Base-by-base conservation (phyloP, 2,797 vertebrate species). In the Pseudochromis fuscus region DNA sequence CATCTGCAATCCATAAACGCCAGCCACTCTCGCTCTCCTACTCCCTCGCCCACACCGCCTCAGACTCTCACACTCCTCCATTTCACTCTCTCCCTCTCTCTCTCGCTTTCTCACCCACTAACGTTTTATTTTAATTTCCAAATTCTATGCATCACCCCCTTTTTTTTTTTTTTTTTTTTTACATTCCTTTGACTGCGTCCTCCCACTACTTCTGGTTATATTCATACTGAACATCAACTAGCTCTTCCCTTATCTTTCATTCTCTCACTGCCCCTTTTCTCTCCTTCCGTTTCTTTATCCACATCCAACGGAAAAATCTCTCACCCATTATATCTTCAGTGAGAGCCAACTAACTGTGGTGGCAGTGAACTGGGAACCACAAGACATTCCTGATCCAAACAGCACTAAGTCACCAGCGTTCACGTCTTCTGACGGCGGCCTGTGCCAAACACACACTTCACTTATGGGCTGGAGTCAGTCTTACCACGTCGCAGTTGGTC, bases 1-100 rank as follows among this genome's bases (percentile, higher is more conserved):
- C 94, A 95, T 95, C 94, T 95, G 94, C 91, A 94, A 95, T 93
- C 94, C 93, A 95, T 95, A 95, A 95, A 95, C 93, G 88, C 94
- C 91, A 94, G 93, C 92, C 92, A 93, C 91, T 92, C 93, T 94
- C 64, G 75, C 89, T 93, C 93, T 93, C 89, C 77, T 79, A 87
- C 88, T 92, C 92, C 86, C 86, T 92, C 89, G 68, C 93, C 91
- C 94, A 91, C 93, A 93, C 81, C 21, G 77, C 81, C 72, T 87
- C 77, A 73, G 77, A 83, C 88, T 91, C 89, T 84, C 88, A 86
- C 88, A 90, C 88, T 90, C 89, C 80, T 88, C 77, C 82, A 85
- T 88, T 88, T 87, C 84, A 70, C 81, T 76, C 85, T 53, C 40
- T 63, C 58, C 49, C 42, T 61, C 55, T 38, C 62, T 75, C 86